phyloP scores from a whole-genome alignment of 2,797 vertebrate species.

The Bradypodion ventrale region DNA sequence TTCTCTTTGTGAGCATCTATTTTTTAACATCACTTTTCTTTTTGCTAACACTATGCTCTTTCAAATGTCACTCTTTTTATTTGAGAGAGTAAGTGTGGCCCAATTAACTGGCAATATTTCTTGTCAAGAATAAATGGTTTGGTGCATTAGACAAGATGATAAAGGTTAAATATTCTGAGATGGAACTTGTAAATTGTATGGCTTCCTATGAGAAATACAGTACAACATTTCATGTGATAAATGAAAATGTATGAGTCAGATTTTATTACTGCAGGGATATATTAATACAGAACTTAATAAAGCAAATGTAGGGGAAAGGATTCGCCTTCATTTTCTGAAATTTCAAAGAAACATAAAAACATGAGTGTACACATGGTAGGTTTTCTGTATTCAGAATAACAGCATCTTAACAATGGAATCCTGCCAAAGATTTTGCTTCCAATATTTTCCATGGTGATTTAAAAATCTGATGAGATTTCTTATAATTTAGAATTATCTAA shows the following conservation, averaged over 20 bases:
- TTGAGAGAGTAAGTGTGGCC: constrained; percentile 63
- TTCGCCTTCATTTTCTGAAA: not conserved
- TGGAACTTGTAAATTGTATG: constrained; percentile 53
- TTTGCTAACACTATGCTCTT: constrained; percentile 61
- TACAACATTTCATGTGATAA: constrained; percentile 50
- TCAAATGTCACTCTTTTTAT: constrained; percentile 68
- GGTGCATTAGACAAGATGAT: constrained; percentile 31
- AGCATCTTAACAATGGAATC: not conserved
- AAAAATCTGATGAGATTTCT: too few relatives aligned
- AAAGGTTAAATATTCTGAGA: constrained; percentile 56
- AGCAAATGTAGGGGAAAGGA: too few relatives aligned
- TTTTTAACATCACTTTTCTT: constrained; percentile 67
- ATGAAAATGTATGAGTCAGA: constrained; percentile 58
- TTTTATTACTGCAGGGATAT: constrained; percentile 46
- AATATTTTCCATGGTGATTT: too few relatives aligned
- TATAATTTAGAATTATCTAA: too few relatives aligned
- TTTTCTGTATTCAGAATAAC: not conserved
- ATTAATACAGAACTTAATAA: too few relatives aligned
- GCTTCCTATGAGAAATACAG: constrained; percentile 61
- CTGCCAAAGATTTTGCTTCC: not conserved
- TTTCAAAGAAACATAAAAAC: not conserved
- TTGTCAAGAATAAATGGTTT: constrained; percentile 67
- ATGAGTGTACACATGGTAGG: not conserved
- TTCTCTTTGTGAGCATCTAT: constrained; percentile 57
- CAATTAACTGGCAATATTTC: constrained; percentile 68